A percentile compares a stretch with the other conserved stretches of the same genome.
These are phyloP conservation scores for Polia nebulosa DNA, from an alignment of 2,888 invertebrate genomes.

Conservation along the genomic window DNA sequence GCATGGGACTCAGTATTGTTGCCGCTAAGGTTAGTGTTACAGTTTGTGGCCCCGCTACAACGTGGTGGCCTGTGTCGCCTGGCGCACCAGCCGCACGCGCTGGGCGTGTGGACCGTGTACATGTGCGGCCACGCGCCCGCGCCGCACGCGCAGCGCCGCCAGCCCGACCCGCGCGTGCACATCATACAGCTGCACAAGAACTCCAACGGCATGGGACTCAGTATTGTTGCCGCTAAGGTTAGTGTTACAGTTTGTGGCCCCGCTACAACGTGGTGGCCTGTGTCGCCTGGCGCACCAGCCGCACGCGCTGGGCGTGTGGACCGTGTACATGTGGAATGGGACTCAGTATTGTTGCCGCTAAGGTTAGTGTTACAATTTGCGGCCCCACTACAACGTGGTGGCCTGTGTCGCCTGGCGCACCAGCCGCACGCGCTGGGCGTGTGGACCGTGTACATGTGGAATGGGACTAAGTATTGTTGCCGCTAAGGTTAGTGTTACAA, in stretches of 20 bases:
- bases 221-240: conserved; percentile 2
- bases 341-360: conserved; percentile 8
- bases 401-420: conserved; percentile 93
- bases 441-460: conserved; percentile 92
- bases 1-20: conserved; percentile 99
- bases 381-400: conserved; percentile 95
- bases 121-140: conserved; percentile 87
- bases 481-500: conserved; percentile 79
- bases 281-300: conserved; percentile 98
- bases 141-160: conserved; percentile 89
- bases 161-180: conserved; percentile 90
- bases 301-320: conserved; percentile 98
- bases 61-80: conserved; percentile 97
- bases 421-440: conserved; percentile 91
- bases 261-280: conserved; percentile 95
- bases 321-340: conserved; percentile 72
- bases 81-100: conserved; percentile 97
- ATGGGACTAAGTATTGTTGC: conserved; percentile 10
- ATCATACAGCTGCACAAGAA: conserved; percentile 98
- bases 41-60: conserved; percentile 96
- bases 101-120: conserved; percentile 99
- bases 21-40: conserved; percentile 97
- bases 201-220: conserved; percentile 98
- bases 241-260: conserved; percentile 96
- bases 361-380: conserved; percentile 93